Percentiles rank a stretch among this genome's conserved stretches.
Evolutionary conservation across 2,888 invertebrate species (phyloP).

Genomic region (Chrysolina americana): DNA sequence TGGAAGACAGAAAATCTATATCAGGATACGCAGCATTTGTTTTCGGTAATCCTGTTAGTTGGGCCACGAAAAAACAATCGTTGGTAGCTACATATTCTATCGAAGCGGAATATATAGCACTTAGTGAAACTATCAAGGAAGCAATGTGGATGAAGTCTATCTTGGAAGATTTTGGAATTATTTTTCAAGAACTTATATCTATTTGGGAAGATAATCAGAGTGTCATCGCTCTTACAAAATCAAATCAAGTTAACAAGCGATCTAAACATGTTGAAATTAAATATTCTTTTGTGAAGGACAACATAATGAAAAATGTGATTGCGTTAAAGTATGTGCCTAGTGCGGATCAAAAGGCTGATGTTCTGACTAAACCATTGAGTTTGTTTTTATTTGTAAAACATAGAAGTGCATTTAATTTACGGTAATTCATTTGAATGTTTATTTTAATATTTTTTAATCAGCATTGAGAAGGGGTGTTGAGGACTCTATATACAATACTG

Average conservation of each 20-base stretch:
- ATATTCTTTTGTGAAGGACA: neutral
- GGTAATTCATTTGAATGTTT: no score
- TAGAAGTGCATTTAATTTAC: no score
- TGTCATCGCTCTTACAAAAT: neutral
- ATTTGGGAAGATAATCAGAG: neutral
- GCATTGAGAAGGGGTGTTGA: no score
- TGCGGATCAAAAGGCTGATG: neutral
- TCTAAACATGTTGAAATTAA: conserved; percentile 3
- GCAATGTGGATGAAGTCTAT: neutral
- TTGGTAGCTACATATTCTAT: neutral
- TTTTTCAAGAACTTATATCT: no score
- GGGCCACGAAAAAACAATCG: neutral
- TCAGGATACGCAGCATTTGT: conserved; percentile 5
- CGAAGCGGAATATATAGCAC: conserved; percentile 2
- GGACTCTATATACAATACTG: no score
- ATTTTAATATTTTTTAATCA: no score
- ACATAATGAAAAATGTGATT: neutral
- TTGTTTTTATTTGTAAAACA: neutral
- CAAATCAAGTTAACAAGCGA: neutral
- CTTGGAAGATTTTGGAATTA: neutral
- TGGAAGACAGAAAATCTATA: neutral
- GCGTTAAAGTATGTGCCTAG: neutral
- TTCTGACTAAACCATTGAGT: neutral
- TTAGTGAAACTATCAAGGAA: neutral
- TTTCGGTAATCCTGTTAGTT: conserved; percentile 4